These are phyloP conservation scores for Bhutanitis thaidina DNA, from an alignment of 2,888 invertebrate species.

Conservation along the genomic window DNA sequence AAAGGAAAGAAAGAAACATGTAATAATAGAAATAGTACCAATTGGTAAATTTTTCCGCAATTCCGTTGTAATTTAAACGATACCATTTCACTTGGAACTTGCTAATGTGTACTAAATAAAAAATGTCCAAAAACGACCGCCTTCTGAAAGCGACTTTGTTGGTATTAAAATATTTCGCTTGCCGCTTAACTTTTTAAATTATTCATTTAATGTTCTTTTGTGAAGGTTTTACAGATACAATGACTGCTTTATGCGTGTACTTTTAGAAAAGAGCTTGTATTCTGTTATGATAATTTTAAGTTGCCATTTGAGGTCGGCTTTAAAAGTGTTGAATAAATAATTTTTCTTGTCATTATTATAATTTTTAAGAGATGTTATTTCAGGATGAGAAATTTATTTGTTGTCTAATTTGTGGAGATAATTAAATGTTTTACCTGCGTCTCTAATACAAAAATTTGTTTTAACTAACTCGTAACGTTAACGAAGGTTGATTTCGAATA, in stretches of 20 bases:
- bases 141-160: background rate
- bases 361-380: background rate
- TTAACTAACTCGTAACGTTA: background rate
- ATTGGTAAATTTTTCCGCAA: too few species aligned
- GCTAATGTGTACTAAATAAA: background rate
- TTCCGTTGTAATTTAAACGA: too few species aligned
- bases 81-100: background rate
- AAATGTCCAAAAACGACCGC: background rate
- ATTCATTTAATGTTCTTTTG: constrained; percentile 1
- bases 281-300: background rate
- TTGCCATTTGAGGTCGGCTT: background rate
- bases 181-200: constrained; percentile 10
- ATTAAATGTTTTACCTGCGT: background rate
- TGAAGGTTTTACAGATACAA: background rate
- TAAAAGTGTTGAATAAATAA: too few species aligned
- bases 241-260: background rate
- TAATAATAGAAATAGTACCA: too few species aligned
- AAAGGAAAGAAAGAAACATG: too few species aligned
- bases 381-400: background rate
- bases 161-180: background rate
- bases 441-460: too few species aligned
- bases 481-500: background rate
- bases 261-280: background rate
- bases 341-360: background rate
- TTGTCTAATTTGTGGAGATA: background rate